Base-by-base conservation (phyloP, 2,888 invertebrate species). In the Coecobrya sp. region DNA sequence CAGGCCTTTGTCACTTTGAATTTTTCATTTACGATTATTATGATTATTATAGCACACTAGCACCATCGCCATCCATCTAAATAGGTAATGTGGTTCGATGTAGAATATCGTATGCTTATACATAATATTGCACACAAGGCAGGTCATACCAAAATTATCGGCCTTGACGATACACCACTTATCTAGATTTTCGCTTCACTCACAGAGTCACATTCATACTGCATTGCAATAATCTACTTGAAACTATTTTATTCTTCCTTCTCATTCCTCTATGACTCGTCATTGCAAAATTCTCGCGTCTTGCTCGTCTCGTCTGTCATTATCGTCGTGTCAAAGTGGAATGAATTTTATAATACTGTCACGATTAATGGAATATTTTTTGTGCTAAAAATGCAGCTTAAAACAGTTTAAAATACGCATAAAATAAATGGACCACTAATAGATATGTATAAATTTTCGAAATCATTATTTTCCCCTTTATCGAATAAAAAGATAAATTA, bases 1-100 rank as follows among this genome's bases (percentile, higher is more conserved):
- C 52, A 81, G 22, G 16, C 25, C n/a, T 82, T 82, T 82, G 82
- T 82, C 82, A 82, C 62, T 62, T 82, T 42, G 36, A 82, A 42
- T 59, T 45, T 82, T 62, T 82, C 42, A 42, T 59, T 42, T n/a
- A 19, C 19, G 42, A 36, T 73, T 42, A 36, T 25, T 62, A 36
- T 73, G 19, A 36, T 25, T 62, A 62, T 25, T 62, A 62, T 62
- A 4, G 73, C 73, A 55, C 55, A 62, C 22, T 10, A 13, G 3
- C n/a, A 55, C 0, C 62, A 73, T 1, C 36, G 19, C 42, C 42
- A 42, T 49, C 42, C 42, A 42, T 49, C 49, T 25, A 49, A 73
- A 45, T 45, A 68, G n/a, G 68, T 68, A 73, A 30, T 2, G 30
- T 73, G 8, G 22, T 16, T n/a, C 22, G 73, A 73, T 73, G 45